Percentiles rank a stretch among this genome's conserved stretches.
Conservation (phyloP, 1,140 invertebrate species). For the Orius insidiosus region DNA sequence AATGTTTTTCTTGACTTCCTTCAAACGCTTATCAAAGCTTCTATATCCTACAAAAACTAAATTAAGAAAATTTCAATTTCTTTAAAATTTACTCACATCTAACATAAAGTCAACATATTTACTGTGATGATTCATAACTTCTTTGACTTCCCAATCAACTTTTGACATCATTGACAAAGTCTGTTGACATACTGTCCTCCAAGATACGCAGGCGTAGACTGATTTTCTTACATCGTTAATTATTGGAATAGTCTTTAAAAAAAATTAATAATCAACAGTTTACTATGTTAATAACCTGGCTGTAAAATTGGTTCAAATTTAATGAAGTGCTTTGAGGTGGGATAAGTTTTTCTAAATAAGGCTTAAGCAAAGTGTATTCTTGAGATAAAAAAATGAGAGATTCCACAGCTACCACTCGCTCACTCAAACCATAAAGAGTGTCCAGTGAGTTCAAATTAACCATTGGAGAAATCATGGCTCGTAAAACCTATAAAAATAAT, state of each 20-base stretch:
- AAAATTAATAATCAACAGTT: constrained; percentile 8
- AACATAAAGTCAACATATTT: constrained; percentile 62
- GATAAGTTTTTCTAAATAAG: constrained; percentile 62
- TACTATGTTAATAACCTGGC: constrained; percentile 26
- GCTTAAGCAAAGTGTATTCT: constrained; percentile 67
- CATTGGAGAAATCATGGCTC: constrained; percentile 46
- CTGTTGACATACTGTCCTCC: constrained; percentile 53
- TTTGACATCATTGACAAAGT: constrained; percentile 70
- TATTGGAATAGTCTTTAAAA: constrained; percentile 45
- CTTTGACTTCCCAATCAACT: constrained; percentile 91
- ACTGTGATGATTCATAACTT: constrained; percentile 91
- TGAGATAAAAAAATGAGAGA: constrained; percentile 76
- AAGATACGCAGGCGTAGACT: constrained; percentile 68
- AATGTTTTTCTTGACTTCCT: constrained; percentile 45
- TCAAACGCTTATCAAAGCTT: constrained; percentile 58
- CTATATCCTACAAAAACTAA: constrained; percentile 43
- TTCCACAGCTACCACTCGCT: constrained; percentile 80
- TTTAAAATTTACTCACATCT: constrained; percentile 34
- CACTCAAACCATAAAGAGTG: constrained; percentile 59
- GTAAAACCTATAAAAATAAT: constrained; percentile 28
- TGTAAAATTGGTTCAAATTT: constrained; percentile 57
- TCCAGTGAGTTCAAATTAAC: constrained; percentile 54
- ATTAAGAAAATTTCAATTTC: constrained; percentile 5
- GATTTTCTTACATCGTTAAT: constrained; percentile 58
- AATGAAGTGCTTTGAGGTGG: constrained; percentile 39